phyloP scores from a whole-genome alignment of 2,888 invertebrate species.

The Drosophila nr. perissopoda region DNA sequence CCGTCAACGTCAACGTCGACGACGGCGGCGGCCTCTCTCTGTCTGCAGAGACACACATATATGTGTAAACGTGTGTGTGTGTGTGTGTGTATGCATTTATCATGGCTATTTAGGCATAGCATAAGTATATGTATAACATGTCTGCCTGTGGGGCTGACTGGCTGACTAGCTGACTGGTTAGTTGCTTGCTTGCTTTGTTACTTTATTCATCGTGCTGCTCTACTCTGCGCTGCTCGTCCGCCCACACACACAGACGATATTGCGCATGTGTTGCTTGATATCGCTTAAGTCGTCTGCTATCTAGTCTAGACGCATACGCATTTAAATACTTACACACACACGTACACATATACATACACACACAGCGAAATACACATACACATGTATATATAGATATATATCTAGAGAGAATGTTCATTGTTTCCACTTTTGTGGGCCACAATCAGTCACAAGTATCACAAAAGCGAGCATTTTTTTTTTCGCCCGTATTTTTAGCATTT shows the following conservation, averaged over 20 bases:
- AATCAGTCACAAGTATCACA: conserved; percentile 4
- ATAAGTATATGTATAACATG: conserved; percentile 61
- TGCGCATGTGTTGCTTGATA: conserved; percentile 69
- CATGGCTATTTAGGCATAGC: conserved; percentile 52
- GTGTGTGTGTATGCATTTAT: conserved; percentile 9
- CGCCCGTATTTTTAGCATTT: conserved; percentile 46
- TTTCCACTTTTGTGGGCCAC: conserved; percentile 34
- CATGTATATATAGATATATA: neutral
- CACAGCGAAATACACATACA: conserved; percentile 4
- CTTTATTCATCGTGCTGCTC: conserved; percentile 55
- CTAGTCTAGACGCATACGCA: conserved; percentile 81
- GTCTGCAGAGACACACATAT: conserved; percentile 30
- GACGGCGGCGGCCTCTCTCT: conserved; percentile 9
- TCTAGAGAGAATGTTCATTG: conserved; percentile 39
- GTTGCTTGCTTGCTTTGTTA: conserved; percentile 9
- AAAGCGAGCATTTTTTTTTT: conserved; percentile 30
- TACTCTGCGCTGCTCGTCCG: conserved; percentile 24
- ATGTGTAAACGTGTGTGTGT: conserved; percentile 7
- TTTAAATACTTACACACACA: conserved; percentile 25
- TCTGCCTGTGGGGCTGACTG: conserved; percentile 42
- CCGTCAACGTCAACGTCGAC: conserved; percentile 7
- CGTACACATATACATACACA: conserved; percentile 14
- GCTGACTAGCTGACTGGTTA: conserved; percentile 13
- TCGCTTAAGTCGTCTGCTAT: conserved; percentile 82
- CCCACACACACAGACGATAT: conserved; percentile 57